Evolutionary conservation across 2,113 vertebrate genomes (phyloP).

Genomic region (Cephalophus harveyi): DNA sequence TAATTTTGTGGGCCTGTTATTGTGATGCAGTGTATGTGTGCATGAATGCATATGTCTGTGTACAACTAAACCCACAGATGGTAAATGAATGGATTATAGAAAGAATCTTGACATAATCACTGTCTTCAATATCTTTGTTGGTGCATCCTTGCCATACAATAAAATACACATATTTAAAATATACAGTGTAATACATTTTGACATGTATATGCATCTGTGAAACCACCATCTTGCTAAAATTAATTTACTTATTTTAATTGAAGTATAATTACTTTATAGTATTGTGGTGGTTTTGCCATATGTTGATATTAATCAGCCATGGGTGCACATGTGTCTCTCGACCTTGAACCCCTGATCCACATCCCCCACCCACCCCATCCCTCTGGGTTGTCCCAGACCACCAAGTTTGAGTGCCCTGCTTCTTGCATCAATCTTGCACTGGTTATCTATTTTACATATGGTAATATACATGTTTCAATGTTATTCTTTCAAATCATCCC

Average conservation of each 20-base stretch:
- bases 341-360: neutral
- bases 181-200: neutral
- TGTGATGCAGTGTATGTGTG: neutral
- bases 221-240: neutral
- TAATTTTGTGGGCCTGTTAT: neutral
- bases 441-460: neutral
- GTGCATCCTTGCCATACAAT: neutral
- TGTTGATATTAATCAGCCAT: neutral
- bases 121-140: neutral
- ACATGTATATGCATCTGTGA: neutral
- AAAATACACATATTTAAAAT: neutral
- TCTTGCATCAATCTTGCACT: neutral
- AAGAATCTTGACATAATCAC: neutral
- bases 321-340: neutral
- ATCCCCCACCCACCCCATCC: fast-evolving
- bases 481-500: neutral
- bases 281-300: neutral
- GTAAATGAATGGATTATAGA: neutral
- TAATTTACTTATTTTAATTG: neutral
- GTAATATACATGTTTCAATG: neutral
- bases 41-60: too few species aligned
- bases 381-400: neutral
- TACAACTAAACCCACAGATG: neutral
- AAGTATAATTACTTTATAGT: neutral
- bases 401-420: neutral